Percentiles rank a stretch among this genome's conserved stretches.
phyloP scores from a whole-genome alignment of 2,797 vertebrate species.

The Chelmon rostratus region DNA sequence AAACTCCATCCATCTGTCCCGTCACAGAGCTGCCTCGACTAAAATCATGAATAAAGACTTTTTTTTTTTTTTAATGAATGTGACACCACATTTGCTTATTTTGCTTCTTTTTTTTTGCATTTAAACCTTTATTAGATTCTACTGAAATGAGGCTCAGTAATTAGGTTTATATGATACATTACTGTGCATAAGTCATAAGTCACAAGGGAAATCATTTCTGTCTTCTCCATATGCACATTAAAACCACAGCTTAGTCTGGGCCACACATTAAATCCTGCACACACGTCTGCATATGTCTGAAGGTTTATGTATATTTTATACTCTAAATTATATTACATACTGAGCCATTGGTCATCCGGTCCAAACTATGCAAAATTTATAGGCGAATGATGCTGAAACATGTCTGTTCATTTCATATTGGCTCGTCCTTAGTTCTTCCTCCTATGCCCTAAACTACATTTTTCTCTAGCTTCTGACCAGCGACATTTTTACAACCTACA shows the following conservation, averaged over 20 bases:
- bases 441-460: neutral
- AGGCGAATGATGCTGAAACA: neutral
- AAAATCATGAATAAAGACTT: slow-evolving; percentile 21
- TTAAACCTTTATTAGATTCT: neutral
- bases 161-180: neutral
- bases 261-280: neutral
- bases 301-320: slow-evolving; percentile 9
- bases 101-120: neutral
- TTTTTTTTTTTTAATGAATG: slow-evolving; percentile 22
- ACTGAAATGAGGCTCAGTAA: slow-evolving; percentile 8
- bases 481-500: neutral
- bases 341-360: neutral
- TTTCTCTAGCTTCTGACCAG: neutral
- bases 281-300: neutral
- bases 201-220: neutral
- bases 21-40: neutral
- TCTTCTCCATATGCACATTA: neutral
- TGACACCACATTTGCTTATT: neutral
- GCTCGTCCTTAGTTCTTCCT: neutral
- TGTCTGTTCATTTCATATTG: neutral
- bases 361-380: neutral
- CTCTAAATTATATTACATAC: neutral
- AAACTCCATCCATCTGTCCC: slow-evolving; percentile 20
- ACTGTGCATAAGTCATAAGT: neutral
- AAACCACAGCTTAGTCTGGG: neutral